Conservation (phyloP, 2,888 invertebrate genomes). For the Bruchidius siliquastri region DNA sequence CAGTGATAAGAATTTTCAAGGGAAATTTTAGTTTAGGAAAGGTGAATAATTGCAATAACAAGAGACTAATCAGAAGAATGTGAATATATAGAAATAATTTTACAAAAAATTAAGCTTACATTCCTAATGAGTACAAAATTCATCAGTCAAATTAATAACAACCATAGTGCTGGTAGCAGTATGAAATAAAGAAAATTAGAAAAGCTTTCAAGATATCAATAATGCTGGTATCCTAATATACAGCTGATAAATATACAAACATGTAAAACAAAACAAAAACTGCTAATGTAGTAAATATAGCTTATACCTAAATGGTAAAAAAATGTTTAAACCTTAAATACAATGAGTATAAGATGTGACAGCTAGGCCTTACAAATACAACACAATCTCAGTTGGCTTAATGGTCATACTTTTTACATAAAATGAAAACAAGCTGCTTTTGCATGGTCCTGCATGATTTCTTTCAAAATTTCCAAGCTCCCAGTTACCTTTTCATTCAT, state of each 20-base stretch:
- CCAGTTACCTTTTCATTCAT: conserved; percentile 20
- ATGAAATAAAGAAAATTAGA: not conserved
- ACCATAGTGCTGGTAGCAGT: not conserved
- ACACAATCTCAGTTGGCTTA: not conserved
- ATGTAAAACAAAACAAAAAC: not conserved
- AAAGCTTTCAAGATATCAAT: not conserved
- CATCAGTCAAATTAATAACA: not conserved
- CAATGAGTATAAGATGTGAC: not conserved
- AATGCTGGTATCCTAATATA: not conserved
- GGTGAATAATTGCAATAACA: not conserved
- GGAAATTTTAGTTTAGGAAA: too few relatives aligned
- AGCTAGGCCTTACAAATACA: not conserved
- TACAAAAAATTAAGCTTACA: not conserved
- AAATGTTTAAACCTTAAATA: not conserved
- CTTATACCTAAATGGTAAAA: not conserved
- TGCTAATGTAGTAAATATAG: not conserved
- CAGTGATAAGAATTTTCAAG: too few relatives aligned
- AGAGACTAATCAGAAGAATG: not conserved
- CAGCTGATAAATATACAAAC: not conserved
- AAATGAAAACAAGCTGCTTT: not conserved
- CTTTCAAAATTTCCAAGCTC: not conserved
- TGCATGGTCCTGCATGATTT: not conserved
- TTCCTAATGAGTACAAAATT: not conserved
- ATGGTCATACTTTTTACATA: not conserved
- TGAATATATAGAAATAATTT: not conserved